Evolutionary conservation across 2,797 vertebrate genomes (phyloP).

Genomic region (Triplophysa bombifrons): DNA sequence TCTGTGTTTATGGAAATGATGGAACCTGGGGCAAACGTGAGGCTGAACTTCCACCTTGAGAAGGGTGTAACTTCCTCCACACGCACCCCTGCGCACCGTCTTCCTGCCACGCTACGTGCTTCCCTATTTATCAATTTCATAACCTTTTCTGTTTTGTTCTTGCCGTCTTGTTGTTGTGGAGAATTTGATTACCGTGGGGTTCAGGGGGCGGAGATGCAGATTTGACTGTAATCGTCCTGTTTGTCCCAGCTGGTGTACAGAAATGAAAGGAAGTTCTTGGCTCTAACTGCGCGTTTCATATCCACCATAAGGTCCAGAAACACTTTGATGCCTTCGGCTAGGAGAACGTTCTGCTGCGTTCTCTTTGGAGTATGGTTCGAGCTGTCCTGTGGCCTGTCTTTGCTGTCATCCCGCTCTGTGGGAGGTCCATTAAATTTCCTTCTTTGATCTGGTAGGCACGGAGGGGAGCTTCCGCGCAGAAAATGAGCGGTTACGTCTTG

Average conservation of each 20-base stretch:
- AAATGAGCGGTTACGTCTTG: conserved; percentile 52
- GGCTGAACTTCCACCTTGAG: conserved; percentile 46
- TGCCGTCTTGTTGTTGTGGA: conserved; percentile 13
- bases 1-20: conserved; percentile 44
- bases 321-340: conserved; percentile 40
- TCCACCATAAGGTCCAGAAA: conserved; percentile 34
- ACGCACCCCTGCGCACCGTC: conserved; percentile 43
- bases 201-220: conserved; percentile 41
- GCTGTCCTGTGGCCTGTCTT: conserved; percentile 36
- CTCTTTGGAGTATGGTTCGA: conserved; percentile 7
- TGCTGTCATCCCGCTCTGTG: conserved; percentile 19
- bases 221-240: conserved; percentile 43
- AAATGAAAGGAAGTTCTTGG: conserved; percentile 44
- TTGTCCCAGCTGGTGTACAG: conserved; percentile 41
- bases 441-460: conserved; percentile 51
- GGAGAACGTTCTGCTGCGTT: conserved; percentile 25
- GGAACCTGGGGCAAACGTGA: conserved; percentile 47
- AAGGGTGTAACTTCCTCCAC: conserved; percentile 47
- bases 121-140: conserved; percentile 48
- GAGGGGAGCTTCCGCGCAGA: conserved; percentile 37
- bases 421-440: conserved; percentile 41
- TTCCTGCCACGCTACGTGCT: conserved; percentile 50
- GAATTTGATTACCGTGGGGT: conserved; percentile 46
- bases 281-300: conserved; percentile 44
- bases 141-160: conserved; percentile 31